phyloP scores from a whole-genome alignment of 2,888 invertebrate genomes.

The Mellilla xanthometata region DNA sequence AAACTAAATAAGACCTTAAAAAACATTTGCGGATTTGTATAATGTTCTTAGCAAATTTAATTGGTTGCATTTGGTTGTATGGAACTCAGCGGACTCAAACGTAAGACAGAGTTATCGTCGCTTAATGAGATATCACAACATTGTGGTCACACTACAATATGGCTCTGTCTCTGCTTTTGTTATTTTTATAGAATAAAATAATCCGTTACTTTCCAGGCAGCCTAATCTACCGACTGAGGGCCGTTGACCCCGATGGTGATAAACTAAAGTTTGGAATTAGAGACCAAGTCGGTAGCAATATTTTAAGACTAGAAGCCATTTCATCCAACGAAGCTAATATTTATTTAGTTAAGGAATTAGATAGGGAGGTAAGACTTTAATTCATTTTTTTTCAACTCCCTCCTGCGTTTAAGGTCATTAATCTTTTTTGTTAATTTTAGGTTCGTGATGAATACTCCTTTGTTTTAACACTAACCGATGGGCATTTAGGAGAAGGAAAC shows the following conservation, averaged over 20 bases:
- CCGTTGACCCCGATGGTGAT: constrained; percentile 94
- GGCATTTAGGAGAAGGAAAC: constrained; percentile 92
- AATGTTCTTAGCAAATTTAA: no score
- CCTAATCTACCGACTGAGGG: constrained; percentile 91
- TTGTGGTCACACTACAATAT: no score
- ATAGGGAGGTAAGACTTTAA: constrained; percentile 93
- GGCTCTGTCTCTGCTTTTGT: neutral
- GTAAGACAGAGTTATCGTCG: no score
- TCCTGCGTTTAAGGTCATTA: no score
- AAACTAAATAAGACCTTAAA: no score
- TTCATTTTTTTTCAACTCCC: no score
- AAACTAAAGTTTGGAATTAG: constrained; percentile 90
- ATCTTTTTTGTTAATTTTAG: constrained; percentile 67
- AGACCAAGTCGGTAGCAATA: constrained; percentile 90
- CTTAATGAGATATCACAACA: no score
- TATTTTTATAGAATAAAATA: constrained; percentile 4
- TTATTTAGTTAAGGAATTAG: constrained; percentile 93
- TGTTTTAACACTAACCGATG: constrained; percentile 94
- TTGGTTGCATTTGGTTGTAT: no score
- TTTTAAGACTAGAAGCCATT: constrained; percentile 91
- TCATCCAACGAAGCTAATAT: constrained; percentile 93
- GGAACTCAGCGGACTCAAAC: no score
- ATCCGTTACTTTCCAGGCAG: constrained; percentile 82
- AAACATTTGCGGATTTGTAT: no score
- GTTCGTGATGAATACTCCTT: constrained; percentile 93